These are phyloP conservation scores for Amblyteles armatorius DNA, from an alignment of 2,888 invertebrate genomes.

Conservation along the genomic window DNA sequence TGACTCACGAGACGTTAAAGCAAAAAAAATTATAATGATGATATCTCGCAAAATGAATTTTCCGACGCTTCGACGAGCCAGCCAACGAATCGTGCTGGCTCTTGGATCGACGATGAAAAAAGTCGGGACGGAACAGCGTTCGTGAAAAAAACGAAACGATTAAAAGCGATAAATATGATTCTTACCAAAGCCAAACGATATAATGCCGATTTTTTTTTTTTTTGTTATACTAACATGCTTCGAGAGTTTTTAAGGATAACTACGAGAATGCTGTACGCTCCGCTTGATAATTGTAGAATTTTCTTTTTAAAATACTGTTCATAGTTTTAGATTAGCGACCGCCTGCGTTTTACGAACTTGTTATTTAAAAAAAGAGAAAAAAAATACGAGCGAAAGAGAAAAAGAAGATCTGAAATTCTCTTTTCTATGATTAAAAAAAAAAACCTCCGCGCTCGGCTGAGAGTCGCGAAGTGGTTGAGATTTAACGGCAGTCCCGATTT, in stretches of 20 bases:
- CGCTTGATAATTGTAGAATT: slow-evolving; percentile 49
- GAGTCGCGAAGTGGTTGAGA: slow-evolving; percentile 20
- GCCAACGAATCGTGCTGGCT: slow-evolving; percentile 52
- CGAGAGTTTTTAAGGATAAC: slow-evolving; percentile 44
- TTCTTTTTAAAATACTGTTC: slow-evolving; percentile 43
- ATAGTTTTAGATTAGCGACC: slow-evolving; percentile 45
- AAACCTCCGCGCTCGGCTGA: neutral
- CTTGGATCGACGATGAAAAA: slow-evolving; percentile 29
- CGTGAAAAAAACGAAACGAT: slow-evolving; percentile 4
- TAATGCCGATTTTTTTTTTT: slow-evolving; percentile 59
- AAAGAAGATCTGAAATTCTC: slow-evolving; percentile 28
- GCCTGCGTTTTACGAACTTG: slow-evolving; percentile 54
- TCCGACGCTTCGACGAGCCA: slow-evolving; percentile 20
- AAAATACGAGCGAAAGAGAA: slow-evolving; percentile 25
- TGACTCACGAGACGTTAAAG: slow-evolving; percentile 36
- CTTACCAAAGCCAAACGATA: slow-evolving; percentile 71
- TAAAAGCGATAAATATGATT: slow-evolving; percentile 59
- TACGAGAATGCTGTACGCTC: slow-evolving; percentile 59
- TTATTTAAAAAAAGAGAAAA: slow-evolving; percentile 43
- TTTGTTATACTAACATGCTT: slow-evolving; percentile 66
- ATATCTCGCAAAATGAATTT: slow-evolving; percentile 15
- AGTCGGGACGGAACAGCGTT: slow-evolving; percentile 21
- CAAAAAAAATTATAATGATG: neutral
- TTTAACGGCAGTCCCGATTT: slow-evolving; percentile 42
- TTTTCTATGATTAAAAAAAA: slow-evolving; percentile 27